Conservation (phyloP, 2,888 invertebrate species). For the Brachypterus glaber region DNA sequence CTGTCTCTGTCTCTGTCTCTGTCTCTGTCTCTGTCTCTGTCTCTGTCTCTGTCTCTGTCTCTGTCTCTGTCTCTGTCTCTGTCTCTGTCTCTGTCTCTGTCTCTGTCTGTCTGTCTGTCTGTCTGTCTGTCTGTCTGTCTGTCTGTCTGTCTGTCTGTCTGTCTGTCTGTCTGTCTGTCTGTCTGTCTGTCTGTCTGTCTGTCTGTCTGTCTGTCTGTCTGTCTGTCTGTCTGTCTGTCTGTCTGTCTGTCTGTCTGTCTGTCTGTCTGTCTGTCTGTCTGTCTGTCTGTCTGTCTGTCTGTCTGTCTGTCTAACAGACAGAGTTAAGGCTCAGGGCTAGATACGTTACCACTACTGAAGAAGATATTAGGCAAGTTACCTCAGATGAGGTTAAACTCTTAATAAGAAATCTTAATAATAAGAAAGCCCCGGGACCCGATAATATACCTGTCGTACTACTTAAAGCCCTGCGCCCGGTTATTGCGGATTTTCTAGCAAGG, state of each 20-base stretch:
- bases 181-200: conserved; percentile 9
- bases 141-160: conserved; percentile 10
- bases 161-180: conserved; percentile 9
- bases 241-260: conserved; percentile 10
- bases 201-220: conserved; percentile 12
- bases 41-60: conserved; percentile 10
- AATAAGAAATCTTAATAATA: too few species aligned
- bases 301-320: too few species aligned
- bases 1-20: conserved; percentile 12
- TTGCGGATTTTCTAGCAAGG: too few species aligned
- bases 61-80: conserved; percentile 11
- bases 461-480: too few species aligned
- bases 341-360: too few species aligned
- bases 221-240: conserved; percentile 10
- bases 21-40: conserved; percentile 9
- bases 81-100: conserved; percentile 10
- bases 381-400: too few species aligned
- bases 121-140: conserved; percentile 10
- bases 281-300: too few species aligned
- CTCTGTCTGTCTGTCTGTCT: conserved; percentile 10
- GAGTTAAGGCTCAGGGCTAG: too few species aligned
- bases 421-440: too few species aligned
- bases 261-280: too few species aligned
- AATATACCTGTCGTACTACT: too few species aligned
- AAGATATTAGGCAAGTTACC: too few species aligned